Conservation (phyloP, 2,797 vertebrate genomes). For the Iguana delicatissima region DNA sequence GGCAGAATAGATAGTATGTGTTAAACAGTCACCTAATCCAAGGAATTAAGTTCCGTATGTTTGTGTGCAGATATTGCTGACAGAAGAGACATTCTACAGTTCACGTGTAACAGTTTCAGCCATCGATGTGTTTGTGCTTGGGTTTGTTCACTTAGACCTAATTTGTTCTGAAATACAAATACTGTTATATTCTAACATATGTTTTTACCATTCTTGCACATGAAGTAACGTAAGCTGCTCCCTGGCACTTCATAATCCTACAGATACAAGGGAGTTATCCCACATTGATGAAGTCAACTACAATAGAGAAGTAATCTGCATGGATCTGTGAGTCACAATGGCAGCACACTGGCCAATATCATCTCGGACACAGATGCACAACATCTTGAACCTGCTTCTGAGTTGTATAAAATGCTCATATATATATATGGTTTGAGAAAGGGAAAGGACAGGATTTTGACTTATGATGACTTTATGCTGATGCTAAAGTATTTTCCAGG, state of each 20-base stretch:
- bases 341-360: no score
- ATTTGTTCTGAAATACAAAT: background rate
- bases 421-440: background rate
- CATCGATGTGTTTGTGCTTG: no score
- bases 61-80: slow-evolving; percentile 12
- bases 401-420: background rate
- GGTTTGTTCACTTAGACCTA: no score
- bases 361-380: background rate
- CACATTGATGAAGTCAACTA: background rate
- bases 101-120: no score
- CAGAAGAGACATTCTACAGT: background rate
- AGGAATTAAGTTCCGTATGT: background rate
- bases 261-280: background rate
- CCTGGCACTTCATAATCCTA: background rate
- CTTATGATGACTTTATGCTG: background rate
- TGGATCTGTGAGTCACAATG: background rate
- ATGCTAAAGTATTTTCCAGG: background rate
- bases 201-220: background rate
- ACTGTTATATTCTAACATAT: background rate
- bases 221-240: background rate
- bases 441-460: background rate
- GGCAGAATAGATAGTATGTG: background rate
- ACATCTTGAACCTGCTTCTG: background rate
- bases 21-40: accelerated
- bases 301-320: background rate